Conservation (phyloP, 2,797 vertebrate species). For the Heliangelus exortis region DNA sequence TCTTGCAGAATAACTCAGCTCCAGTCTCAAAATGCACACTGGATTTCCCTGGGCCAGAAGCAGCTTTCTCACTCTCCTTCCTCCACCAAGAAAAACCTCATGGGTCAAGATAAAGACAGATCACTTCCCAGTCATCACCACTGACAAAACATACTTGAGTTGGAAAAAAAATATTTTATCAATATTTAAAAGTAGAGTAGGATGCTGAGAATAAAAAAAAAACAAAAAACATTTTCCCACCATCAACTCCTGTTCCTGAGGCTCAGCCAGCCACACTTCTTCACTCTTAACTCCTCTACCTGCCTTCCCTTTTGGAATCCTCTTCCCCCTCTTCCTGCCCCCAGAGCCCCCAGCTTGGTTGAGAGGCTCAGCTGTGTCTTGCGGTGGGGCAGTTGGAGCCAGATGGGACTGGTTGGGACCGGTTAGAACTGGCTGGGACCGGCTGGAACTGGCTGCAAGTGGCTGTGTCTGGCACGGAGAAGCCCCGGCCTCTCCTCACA, state of each 20-base stretch:
- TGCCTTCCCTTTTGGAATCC: background rate
- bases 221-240: background rate
- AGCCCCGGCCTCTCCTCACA: no score
- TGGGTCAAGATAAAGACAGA: background rate
- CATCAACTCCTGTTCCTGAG: background rate
- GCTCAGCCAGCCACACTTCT: background rate
- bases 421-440: no score
- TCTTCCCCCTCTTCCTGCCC: no score
- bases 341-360: no score
- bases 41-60: background rate
- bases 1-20: background rate
- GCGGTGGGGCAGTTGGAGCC: no score
- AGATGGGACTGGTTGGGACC: no score
- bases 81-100: background rate
- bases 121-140: background rate
- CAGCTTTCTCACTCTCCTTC: background rate
- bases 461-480: no score
- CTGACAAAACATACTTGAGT: background rate
- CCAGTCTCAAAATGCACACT: slow-evolving; percentile 52
- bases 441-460: no score
- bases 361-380: no score
- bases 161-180: background rate
- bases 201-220: background rate
- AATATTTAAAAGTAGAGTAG: background rate
- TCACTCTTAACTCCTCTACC: background rate